Evolutionary conservation across 2,888 invertebrate genomes (phyloP).

Genomic region (Drosophila rellima): DNA sequence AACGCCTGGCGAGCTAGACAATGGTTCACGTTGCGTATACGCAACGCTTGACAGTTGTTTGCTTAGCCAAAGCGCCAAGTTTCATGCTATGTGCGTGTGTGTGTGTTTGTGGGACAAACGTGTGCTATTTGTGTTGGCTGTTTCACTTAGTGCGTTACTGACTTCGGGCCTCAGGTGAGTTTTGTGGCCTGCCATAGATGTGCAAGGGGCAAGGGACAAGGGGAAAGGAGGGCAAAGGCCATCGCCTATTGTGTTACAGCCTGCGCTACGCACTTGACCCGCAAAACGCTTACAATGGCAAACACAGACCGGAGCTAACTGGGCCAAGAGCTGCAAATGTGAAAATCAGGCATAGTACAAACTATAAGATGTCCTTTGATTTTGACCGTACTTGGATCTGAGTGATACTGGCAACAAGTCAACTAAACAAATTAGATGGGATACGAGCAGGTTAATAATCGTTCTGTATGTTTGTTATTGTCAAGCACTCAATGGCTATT

Average conservation of each 20-base stretch:
- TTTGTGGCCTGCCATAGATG: slow-evolving; percentile 1
- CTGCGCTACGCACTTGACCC: slow-evolving; percentile 68
- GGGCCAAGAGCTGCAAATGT: slow-evolving; percentile 34
- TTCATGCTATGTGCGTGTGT: slow-evolving; percentile 7
- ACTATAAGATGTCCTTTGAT: slow-evolving; percentile 33
- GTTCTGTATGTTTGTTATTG: slow-evolving; percentile 2
- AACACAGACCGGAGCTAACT: slow-evolving; percentile 22
- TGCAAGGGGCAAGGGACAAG: not conserved
- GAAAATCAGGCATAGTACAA: slow-evolving; percentile 45
- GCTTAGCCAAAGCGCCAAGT: slow-evolving; percentile 42
- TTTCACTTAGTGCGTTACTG: slow-evolving; percentile 74
- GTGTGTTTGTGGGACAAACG: slow-evolving; percentile 52
- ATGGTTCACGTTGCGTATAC: slow-evolving; percentile 70
- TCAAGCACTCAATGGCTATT: slow-evolving; percentile 19
- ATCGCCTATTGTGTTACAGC: slow-evolving; percentile 65
- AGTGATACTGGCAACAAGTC: slow-evolving; percentile 15
- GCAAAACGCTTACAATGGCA: slow-evolving; percentile 59
- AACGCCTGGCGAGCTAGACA: slow-evolving; percentile 54
- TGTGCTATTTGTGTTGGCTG: slow-evolving; percentile 74
- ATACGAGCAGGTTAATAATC: slow-evolving; percentile 1
- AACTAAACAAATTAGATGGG: slow-evolving; percentile 30
- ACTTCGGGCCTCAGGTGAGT: slow-evolving; percentile 62
- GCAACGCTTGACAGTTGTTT: slow-evolving; percentile 72
- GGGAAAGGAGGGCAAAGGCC: slow-evolving; percentile 12
- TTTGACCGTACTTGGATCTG: slow-evolving; percentile 19